These are phyloP conservation scores for Peromyscus maniculatus DNA, from an alignment of 2,113 vertebrate genomes.

Conservation along the genomic window DNA sequence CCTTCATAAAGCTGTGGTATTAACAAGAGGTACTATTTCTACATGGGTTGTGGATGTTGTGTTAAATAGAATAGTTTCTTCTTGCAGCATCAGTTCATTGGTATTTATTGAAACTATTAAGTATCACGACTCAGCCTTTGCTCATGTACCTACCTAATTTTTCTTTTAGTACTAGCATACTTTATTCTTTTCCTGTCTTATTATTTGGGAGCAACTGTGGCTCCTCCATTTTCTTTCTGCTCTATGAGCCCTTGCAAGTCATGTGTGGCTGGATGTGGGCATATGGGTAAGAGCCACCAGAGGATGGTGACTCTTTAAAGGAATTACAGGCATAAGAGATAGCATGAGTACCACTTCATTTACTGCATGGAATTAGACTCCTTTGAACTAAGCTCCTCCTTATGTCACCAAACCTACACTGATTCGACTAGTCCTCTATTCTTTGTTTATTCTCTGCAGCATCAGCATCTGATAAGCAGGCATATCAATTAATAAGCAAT, in stretches of 20 bases:
- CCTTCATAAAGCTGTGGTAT: not conserved
- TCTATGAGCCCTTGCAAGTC: not conserved
- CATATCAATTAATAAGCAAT: not conserved
- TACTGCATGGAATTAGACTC: not conserved
- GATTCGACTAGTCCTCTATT: not conserved
- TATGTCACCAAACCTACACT: not conserved
- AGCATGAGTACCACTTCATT: not conserved
- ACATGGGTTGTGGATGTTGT: not conserved
- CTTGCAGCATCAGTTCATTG: not conserved
- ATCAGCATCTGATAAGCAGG: not conserved
- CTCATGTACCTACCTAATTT: not conserved
- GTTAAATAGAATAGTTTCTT: not conserved
- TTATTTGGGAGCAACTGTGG: not conserved
- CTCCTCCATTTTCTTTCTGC: conserved; percentile 34
- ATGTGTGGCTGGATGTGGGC: not conserved
- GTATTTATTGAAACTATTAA: not conserved
- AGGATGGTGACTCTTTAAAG: not conserved
- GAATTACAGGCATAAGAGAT: not conserved
- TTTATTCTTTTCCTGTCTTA: not conserved
- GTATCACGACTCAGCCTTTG: not conserved
- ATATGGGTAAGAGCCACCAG: not conserved
- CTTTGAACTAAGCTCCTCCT: not conserved
- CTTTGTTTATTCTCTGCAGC: not conserved
- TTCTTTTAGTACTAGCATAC: not conserved
- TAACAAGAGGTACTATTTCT: not conserved